phyloP scores from a whole-genome alignment of 2,888 invertebrate genomes.

The Lysandra coridon region DNA sequence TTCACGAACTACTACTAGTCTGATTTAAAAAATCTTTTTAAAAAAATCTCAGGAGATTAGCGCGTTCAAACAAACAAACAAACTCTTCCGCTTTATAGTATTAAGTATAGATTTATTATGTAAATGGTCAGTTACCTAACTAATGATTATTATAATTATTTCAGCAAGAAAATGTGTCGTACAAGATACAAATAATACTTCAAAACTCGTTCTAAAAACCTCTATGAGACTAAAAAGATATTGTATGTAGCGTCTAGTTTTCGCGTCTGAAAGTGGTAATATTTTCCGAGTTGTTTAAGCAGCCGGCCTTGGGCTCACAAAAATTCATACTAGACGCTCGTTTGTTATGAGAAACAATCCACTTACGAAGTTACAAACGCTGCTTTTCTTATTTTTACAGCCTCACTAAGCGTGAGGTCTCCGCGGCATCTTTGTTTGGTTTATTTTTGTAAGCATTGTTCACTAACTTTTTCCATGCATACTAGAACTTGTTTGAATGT shows the following conservation, averaged over 20 bases:
- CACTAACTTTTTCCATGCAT: constrained; percentile 6
- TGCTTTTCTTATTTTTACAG: constrained; percentile 29
- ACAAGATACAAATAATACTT: constrained; percentile 64
- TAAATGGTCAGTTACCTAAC: too few species aligned
- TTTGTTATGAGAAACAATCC: constrained; percentile 30
- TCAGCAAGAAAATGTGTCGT: constrained; percentile 46
- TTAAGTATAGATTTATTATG: too few species aligned
- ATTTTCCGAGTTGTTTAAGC: constrained; percentile 1
- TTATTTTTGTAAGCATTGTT: constrained; percentile 31
- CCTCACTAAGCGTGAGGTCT: constrained; percentile 31
- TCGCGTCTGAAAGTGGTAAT: constrained; percentile 6
- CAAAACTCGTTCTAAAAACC: background rate
- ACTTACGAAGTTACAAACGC: constrained; percentile 28
- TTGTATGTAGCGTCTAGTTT: constrained; percentile 37
- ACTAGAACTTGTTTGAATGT: constrained; percentile 11
- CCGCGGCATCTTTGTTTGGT: constrained; percentile 28
- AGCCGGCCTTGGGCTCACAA: constrained; percentile 28
- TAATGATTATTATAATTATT: background rate
- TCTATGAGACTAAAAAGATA: constrained; percentile 18
- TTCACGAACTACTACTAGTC: too few species aligned
- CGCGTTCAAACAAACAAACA: too few species aligned
- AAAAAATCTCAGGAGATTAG: too few species aligned
- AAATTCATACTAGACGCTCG: constrained; percentile 27
- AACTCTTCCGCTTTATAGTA: too few species aligned
- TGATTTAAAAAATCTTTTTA: too few species aligned